Percentiles rank a stretch among this genome's conserved stretches.
Evolutionary conservation across 2,113 vertebrate species (phyloP).

Genomic region (Actinemys pallida): DNA sequence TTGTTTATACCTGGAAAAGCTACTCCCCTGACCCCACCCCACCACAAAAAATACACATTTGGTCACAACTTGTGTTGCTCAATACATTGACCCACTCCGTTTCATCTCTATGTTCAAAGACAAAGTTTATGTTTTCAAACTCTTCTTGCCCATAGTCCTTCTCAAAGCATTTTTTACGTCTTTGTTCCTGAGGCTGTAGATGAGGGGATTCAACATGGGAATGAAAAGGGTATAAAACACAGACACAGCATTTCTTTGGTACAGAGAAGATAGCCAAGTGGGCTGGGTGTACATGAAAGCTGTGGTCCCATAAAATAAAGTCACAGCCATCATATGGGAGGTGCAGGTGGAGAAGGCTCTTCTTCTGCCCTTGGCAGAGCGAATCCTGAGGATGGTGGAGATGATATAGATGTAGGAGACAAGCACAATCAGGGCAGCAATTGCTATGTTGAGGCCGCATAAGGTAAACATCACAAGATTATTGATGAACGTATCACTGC

Average conservation of each 20-base stretch:
- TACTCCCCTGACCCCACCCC: no score
- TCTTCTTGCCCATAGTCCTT: no score
- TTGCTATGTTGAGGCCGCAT: slow-evolving; percentile 23
- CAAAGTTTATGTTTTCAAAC: no score
- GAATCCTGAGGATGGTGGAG: neutral
- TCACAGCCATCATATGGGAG: slow-evolving; percentile 38
- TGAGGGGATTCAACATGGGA: slow-evolving; percentile 47
- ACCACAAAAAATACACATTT: no score
- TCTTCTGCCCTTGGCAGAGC: neutral
- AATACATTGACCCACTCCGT: no score
- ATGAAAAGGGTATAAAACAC: slow-evolving; percentile 47
- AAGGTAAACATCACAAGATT: no score
- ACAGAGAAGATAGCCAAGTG: slow-evolving; percentile 27
- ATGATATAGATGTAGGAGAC: slow-evolving; percentile 24
- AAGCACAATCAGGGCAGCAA: slow-evolving; percentile 25
- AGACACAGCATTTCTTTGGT: slow-evolving; percentile 5
- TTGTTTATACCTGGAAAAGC: no score
- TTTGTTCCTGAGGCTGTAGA: slow-evolving; percentile 39
- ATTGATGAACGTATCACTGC: neutral
- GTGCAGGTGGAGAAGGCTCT: slow-evolving; percentile 53
- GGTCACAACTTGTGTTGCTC: no score
- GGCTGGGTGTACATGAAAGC: slow-evolving; percentile 46
- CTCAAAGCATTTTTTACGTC: neutral
- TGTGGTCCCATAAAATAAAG: slow-evolving; percentile 24
- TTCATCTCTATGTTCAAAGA: no score